phyloP scores from a whole-genome alignment of 2,888 invertebrate species.

The Coremacera marginata region DNA sequence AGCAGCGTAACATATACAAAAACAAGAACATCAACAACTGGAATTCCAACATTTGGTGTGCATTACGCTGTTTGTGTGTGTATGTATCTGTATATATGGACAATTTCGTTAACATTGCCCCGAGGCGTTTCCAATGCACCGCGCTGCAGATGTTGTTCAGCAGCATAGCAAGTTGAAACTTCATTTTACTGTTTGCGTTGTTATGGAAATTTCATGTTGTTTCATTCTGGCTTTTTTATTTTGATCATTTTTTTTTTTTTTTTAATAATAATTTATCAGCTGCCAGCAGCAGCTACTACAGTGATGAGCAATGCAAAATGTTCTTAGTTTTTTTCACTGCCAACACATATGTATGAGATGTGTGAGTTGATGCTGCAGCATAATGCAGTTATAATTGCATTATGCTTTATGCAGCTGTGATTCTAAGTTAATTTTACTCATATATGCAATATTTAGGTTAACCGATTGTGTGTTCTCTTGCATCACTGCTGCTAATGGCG shows the following conservation, averaged over 20 bases:
- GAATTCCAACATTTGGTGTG: not conserved
- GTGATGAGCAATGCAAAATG: too few relatives aligned
- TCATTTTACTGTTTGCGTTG: not conserved
- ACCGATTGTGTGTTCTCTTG: too few relatives aligned
- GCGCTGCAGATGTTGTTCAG: conserved; percentile 14
- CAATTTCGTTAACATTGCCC: conserved; percentile 30
- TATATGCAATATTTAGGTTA: not conserved
- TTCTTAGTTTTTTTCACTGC: too few relatives aligned
- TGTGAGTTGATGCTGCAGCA: not conserved
- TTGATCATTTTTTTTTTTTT: not conserved
- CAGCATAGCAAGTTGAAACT: not conserved
- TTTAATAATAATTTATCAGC: conserved; percentile 3
- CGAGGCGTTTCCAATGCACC: conserved; percentile 4
- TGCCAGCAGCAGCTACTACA: not conserved
- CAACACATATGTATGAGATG: not conserved
- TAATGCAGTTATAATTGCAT: conserved; percentile 25
- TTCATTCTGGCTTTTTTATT: conserved; percentile 3
- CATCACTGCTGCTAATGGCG: too few relatives aligned
- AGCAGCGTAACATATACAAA: not conserved
- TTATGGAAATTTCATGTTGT: conserved; percentile 6
- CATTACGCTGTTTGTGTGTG: not conserved
- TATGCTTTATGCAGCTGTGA: conserved; percentile 36
- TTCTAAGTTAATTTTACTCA: conserved; percentile 26
- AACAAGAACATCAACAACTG: not conserved
- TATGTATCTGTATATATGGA: not conserved